Conservation (phyloP, 1,140 invertebrate genomes). For the Penaeus chinensis region DNA sequence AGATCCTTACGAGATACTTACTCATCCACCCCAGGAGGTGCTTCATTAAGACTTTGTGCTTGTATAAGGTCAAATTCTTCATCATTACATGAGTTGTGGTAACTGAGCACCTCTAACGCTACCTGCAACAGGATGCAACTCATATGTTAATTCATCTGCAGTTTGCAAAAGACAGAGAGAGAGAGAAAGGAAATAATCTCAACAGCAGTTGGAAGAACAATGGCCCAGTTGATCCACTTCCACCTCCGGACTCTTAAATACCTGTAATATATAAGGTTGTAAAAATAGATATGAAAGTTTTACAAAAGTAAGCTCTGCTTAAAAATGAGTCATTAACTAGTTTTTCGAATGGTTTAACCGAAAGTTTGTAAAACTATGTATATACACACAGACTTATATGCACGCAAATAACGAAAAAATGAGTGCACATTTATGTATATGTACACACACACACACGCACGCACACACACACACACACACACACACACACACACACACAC, state of each 20-base stretch:
- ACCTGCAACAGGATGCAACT: slow-evolving; percentile 70
- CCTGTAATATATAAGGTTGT: not conserved
- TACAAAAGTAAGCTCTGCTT: too few species aligned
- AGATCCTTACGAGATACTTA: slow-evolving; percentile 62
- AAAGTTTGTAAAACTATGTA: not conserved
- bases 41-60: slow-evolving; percentile 59
- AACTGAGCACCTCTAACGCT: slow-evolving; percentile 84
- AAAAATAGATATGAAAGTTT: not conserved
- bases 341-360: too few species aligned
- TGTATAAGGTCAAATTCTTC: slow-evolving; percentile 76
- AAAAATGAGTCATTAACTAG: too few species aligned
- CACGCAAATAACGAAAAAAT: not conserved
- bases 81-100: slow-evolving; percentile 83
- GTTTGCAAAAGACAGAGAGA: not conserved
- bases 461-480: not conserved
- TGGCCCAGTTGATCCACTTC: too few species aligned
- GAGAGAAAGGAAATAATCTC: not conserved
- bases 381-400: not conserved
- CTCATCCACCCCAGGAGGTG: slow-evolving; percentile 70
- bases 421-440: not conserved
- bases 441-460: not conserved
- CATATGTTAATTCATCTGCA: slow-evolving; percentile 24
- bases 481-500: not conserved
- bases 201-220: not conserved
- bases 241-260: not conserved